phyloP scores from a whole-genome alignment of 1,140 invertebrate species.

The Lepidurus apus region DNA sequence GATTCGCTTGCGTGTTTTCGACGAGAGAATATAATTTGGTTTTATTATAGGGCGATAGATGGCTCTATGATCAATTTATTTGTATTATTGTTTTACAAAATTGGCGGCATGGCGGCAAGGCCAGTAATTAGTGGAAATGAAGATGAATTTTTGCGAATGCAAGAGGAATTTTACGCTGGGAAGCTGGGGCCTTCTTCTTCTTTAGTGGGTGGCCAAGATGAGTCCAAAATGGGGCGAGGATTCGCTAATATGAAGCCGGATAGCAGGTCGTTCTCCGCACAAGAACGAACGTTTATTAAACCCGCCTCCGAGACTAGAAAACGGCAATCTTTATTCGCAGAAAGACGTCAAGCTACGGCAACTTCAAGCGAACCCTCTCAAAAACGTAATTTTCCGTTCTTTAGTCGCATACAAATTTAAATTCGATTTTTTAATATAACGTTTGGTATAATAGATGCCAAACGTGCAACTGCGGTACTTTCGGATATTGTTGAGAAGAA shows the following conservation, averaged over 20 bases:
- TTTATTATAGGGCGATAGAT: too few species aligned
- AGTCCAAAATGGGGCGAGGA: background rate
- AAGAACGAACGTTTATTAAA: background rate
- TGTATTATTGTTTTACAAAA: background rate
- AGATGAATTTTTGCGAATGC: constrained; percentile 45
- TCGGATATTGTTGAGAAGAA: background rate
- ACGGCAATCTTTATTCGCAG: background rate
- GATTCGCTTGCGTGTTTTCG: too few species aligned
- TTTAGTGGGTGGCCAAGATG: background rate
- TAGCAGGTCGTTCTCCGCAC: background rate
- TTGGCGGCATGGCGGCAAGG: constrained; percentile 34
- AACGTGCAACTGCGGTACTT: background rate
- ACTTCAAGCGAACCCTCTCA: background rate
- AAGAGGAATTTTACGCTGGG: constrained; percentile 43
- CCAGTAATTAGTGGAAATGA: constrained; percentile 43
- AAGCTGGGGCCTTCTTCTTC: constrained; percentile 36
- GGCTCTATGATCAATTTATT: too few species aligned
- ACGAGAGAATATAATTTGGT: too few species aligned
- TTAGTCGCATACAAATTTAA: background rate
- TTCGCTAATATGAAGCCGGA: background rate
- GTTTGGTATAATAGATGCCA: background rate
- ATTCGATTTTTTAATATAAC: background rate
- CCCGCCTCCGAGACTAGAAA: background rate
- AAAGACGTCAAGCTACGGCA: background rate
- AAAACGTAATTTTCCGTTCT: background rate